Conservation (phyloP, 1,140 invertebrate species). For the Cephus cinctus region DNA sequence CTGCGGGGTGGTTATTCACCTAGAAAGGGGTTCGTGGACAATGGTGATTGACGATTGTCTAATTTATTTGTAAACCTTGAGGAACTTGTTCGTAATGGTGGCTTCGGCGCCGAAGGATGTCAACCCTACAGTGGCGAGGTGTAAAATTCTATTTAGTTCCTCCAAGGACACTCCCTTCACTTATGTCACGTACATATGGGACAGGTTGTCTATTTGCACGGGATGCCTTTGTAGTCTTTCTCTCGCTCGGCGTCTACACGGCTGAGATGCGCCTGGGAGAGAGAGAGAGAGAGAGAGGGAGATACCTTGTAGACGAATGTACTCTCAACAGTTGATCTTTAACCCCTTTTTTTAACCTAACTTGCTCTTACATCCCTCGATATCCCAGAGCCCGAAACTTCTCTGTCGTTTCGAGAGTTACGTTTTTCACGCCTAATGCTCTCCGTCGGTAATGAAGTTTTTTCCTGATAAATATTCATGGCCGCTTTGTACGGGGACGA, state of each 20-base stretch:
- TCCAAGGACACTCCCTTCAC: constrained; percentile 1
- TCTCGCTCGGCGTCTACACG: constrained; percentile 16
- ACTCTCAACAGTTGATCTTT: too few relatives aligned
- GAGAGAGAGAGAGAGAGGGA: constrained; percentile 19
- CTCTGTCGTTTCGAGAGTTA: too few relatives aligned
- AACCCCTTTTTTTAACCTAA: too few relatives aligned
- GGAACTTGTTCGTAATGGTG: constrained; percentile 3
- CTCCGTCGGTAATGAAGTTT: too few relatives aligned
- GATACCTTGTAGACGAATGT: too few relatives aligned
- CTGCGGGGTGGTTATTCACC: constrained; percentile 16
- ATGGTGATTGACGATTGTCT: constrained; percentile 42
- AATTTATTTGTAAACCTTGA: constrained; percentile 41
- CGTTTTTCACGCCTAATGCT: too few relatives aligned
- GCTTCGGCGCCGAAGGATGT: not conserved
- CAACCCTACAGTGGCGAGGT: constrained; percentile 20
- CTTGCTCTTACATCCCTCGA: too few relatives aligned
- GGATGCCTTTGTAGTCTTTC: too few relatives aligned
- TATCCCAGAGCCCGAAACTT: too few relatives aligned
- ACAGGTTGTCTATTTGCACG: constrained; percentile 27
- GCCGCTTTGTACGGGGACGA: constrained; percentile 37
- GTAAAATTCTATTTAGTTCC: constrained; percentile 19
- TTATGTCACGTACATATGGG: too few relatives aligned
- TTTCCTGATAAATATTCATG: constrained; percentile 52
- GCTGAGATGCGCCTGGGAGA: constrained; percentile 18
- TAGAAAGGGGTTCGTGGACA: constrained; percentile 22